These are phyloP conservation scores for Sciurus niger DNA, from an alignment of 2,113 vertebrate genomes.

Conservation along the genomic window DNA sequence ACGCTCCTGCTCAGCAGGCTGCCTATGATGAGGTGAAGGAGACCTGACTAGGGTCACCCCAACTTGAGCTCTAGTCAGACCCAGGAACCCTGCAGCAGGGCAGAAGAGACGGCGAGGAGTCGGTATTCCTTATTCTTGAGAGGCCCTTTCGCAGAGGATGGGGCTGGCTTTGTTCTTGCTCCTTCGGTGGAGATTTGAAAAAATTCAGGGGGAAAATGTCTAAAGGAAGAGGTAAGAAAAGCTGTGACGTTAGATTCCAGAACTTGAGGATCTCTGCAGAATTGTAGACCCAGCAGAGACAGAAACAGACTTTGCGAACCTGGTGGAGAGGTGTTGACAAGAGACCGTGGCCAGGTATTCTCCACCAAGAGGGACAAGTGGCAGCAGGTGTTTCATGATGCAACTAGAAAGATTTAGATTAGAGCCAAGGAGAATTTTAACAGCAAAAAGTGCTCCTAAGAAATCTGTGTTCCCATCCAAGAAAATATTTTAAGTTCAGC, in stretches of 20 bases:
- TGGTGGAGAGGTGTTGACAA: neutral
- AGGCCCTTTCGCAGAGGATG: neutral
- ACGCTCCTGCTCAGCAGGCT: neutral
- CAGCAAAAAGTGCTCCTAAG: neutral
- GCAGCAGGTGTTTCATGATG: neutral
- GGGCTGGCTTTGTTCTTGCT: neutral
- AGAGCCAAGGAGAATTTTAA: neutral
- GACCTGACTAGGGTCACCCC: neutral
- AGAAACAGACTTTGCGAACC: neutral
- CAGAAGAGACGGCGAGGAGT: neutral
- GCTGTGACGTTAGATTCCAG: neutral
- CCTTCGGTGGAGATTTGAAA: neutral
- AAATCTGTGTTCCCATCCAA: constrained; percentile 3
- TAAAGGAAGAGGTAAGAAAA: neutral
- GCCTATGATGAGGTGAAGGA: too few relatives aligned
- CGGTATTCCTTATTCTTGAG: neutral
- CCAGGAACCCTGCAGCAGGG: neutral
- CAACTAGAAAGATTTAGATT: neutral
- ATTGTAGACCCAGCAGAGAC: neutral
- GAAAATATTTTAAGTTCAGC: neutral
- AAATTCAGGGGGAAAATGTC: neutral
- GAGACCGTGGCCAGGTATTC: neutral
- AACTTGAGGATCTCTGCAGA: neutral
- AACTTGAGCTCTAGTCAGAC: neutral
- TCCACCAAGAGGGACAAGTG: neutral